A percentile compares a stretch with the other conserved stretches of the same genome.
phyloP scores from a whole-genome alignment of 2,797 vertebrate species.

The Mormyrus proboscirostris region DNA sequence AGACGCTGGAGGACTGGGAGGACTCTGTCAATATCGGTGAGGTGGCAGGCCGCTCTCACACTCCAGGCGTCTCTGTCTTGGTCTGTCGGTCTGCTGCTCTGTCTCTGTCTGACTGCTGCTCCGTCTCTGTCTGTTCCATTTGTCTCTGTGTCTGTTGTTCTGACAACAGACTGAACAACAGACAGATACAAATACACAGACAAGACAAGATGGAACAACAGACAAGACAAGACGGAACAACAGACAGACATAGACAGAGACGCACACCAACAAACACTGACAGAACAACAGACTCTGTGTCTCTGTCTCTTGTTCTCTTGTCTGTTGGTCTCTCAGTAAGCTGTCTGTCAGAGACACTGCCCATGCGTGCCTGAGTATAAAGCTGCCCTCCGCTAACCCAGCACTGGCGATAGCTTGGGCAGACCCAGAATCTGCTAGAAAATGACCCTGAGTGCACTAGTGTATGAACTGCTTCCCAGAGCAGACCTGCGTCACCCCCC shows the following conservation, averaged over 20 bases:
- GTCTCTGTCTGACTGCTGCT: too few relatives aligned
- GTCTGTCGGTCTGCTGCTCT: too few relatives aligned
- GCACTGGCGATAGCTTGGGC: background rate
- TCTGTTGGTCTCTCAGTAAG: background rate
- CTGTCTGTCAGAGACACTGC: background rate
- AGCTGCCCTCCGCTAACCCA: background rate
- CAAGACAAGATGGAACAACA: too few relatives aligned
- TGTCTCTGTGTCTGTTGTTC: background rate
- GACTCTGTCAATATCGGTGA: constrained; percentile 95
- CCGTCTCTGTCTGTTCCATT: too few relatives aligned
- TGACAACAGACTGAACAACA: background rate
- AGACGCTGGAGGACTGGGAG: constrained; percentile 96
- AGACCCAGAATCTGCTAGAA: background rate
- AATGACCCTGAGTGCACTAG: background rate
- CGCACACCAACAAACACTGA: background rate
- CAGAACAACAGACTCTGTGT: background rate
- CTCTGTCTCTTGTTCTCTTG: background rate
- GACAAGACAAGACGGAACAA: background rate
- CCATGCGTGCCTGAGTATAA: background rate
- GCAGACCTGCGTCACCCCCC: background rate
- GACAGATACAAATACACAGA: background rate
- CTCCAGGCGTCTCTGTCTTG: background rate
- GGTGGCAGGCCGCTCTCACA: constrained; percentile 15
- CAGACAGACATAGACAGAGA: background rate
- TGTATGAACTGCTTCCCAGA: background rate